Conservation (phyloP, 2,888 invertebrate genomes). For the Ryuthela nishihirai region DNA sequence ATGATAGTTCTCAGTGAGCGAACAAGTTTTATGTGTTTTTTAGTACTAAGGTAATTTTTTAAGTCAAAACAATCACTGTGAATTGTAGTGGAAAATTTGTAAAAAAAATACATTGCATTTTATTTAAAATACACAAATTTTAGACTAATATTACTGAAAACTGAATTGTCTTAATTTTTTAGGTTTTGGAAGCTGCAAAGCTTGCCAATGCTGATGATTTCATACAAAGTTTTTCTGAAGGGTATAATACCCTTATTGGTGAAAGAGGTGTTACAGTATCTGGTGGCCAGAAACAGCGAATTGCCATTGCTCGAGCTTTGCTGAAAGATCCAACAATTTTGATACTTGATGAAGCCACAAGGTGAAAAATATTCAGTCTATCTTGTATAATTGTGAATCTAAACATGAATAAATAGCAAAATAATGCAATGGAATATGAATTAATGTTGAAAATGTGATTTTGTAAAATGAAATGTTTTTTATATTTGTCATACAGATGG, state of each 20-base stretch:
- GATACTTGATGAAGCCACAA: conserved; percentile 91
- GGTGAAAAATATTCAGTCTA: conserved; percentile 57
- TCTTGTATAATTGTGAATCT: not conserved
- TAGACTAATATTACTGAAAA: too few species aligned
- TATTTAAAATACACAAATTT: too few species aligned
- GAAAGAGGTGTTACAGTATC: conserved; percentile 88
- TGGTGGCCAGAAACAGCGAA: conserved; percentile 91
- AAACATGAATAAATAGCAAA: conserved; percentile 2
- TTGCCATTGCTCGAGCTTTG: conserved; percentile 90
- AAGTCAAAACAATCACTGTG: too few species aligned
- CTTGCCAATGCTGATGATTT: conserved; percentile 92
- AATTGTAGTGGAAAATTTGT: too few species aligned
- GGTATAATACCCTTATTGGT: conserved; percentile 80
- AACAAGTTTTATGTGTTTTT: too few species aligned
- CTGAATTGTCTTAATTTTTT: conserved; percentile 3
- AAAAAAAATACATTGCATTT: too few species aligned
- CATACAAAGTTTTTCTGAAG: conserved; percentile 71
- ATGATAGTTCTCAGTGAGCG: too few species aligned
- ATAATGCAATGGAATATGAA: not conserved
- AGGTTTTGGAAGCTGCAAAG: conserved; percentile 74
- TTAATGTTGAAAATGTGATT: not conserved
- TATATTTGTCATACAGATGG: too few species aligned
- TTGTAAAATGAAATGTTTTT: too few species aligned
- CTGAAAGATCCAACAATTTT: conserved; percentile 84
- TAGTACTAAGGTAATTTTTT: too few species aligned